Evolutionary conservation across 1,140 invertebrate genomes (phyloP).

Genomic region (Tetranychus urticae): DNA sequence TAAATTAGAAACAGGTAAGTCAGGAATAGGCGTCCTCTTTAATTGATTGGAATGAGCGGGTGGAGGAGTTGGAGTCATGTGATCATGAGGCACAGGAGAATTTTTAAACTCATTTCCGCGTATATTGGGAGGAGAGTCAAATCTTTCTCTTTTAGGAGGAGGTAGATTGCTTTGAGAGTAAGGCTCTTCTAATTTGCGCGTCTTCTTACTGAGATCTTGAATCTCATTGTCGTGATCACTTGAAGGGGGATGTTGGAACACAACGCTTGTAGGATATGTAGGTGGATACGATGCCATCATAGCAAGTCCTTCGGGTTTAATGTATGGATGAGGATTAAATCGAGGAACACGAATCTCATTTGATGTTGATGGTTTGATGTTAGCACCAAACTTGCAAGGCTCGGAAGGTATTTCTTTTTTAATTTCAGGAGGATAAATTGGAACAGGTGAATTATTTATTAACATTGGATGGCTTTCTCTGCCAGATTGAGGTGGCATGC

Average conservation of each 20-base stretch:
- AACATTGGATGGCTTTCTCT: not conserved
- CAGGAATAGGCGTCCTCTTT: not conserved
- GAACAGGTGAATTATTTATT: not conserved
- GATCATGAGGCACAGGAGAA: not conserved
- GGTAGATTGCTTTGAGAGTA: not conserved
- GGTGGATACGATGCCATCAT: not conserved
- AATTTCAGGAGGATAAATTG: not conserved
- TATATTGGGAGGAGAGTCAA: not conserved
- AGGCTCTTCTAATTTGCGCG: not conserved
- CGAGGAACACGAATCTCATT: not conserved
- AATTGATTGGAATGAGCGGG: slow-evolving; percentile 11
- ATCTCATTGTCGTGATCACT: slow-evolving; percentile 12
- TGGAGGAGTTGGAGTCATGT: slow-evolving; percentile 5
- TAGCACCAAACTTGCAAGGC: not conserved
- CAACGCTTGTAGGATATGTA: not conserved
- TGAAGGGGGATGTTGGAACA: not conserved
- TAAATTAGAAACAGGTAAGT: not conserved
- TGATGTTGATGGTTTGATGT: not conserved
- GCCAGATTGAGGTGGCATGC: not conserved
- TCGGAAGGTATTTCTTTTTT: not conserved
- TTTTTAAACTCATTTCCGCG: not conserved
- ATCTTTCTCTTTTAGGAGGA: slow-evolving; percentile 7
- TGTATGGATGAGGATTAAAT: not conserved
- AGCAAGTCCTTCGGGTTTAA: not conserved
- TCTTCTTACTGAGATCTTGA: slow-evolving; percentile 18